Evolutionary conservation across 92 coral and sea anemone genomes (phyloP).

Genomic region (Porites evermanni): DNA sequence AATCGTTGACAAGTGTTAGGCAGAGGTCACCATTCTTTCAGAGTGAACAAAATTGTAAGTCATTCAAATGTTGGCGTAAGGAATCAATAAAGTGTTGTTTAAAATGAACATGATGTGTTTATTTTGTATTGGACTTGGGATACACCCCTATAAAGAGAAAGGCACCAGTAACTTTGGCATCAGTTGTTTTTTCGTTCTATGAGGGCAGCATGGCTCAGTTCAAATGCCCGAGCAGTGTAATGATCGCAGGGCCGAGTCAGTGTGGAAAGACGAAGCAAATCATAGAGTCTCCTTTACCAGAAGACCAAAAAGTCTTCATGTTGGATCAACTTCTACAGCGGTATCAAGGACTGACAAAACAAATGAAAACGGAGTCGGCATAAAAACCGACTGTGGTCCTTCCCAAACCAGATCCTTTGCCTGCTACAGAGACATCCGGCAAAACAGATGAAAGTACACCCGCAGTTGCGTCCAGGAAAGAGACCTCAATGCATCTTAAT

Average conservation of each 20-base stretch:
- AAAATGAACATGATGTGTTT: neutral
- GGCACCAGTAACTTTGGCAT: too few species aligned
- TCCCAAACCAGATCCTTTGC: neutral
- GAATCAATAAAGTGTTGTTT: neutral
- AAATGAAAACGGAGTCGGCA: too few species aligned
- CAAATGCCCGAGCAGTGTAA: conserved; percentile 6
- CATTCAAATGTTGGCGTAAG: conserved; percentile 28
- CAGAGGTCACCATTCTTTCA: neutral
- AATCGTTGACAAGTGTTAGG: neutral
- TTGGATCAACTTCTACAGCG: too few species aligned
- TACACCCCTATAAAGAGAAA: neutral
- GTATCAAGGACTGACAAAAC: too few species aligned
- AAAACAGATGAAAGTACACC: too few species aligned
- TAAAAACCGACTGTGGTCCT: too few species aligned
- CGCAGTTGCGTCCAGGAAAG: too few species aligned
- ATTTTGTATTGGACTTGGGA: neutral
- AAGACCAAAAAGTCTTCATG: too few species aligned
- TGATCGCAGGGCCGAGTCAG: conserved; percentile 27
- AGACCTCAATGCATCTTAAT: neutral
- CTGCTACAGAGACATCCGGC: neutral
- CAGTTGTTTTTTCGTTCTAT: neutral
- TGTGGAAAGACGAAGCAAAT: conserved; percentile 11
- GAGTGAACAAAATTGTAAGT: conserved; percentile 5
- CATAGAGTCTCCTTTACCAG: neutral
- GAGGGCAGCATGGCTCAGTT: neutral